phyloP scores from a whole-genome alignment of 2,797 vertebrate genomes.

The Cottoperca gobio region DNA sequence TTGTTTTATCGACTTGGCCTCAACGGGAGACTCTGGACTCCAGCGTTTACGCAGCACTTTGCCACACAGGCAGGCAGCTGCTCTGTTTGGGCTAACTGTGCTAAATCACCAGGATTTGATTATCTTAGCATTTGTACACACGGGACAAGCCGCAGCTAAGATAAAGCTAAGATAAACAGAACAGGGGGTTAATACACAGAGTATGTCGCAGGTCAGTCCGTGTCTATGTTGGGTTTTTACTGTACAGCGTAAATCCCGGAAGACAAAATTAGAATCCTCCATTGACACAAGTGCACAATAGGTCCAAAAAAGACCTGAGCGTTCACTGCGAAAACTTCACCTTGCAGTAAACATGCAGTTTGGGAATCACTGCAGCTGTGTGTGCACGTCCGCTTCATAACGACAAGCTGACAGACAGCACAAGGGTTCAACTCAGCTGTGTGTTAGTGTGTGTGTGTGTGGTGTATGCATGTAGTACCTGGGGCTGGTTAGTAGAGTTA shows the following conservation, averaged over 20 bases:
- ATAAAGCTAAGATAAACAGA: slow-evolving; percentile 63
- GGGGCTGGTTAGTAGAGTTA: slow-evolving; percentile 92
- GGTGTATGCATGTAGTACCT: slow-evolving; percentile 80
- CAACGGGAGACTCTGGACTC: slow-evolving; percentile 19
- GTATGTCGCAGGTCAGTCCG: slow-evolving; percentile 21
- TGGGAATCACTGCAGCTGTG: slow-evolving; percentile 74
- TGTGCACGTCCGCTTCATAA: slow-evolving; percentile 25
- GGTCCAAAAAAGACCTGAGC: not conserved
- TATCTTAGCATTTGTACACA: slow-evolving; percentile 59
- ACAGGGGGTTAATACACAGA: slow-evolving; percentile 25
- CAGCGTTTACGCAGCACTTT: slow-evolving; percentile 47
- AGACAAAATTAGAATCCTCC: not conserved
- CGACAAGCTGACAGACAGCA: slow-evolving; percentile 19
- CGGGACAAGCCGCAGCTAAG: slow-evolving; percentile 19
- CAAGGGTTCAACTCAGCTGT: not conserved
- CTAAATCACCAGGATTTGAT: slow-evolving; percentile 69
- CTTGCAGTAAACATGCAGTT: slow-evolving; percentile 26
- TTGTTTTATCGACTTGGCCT: slow-evolving; percentile 56
- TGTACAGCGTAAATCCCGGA: not conserved
- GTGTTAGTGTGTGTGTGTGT: slow-evolving; percentile 13
- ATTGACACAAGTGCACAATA: not conserved
- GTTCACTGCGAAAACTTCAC: slow-evolving; percentile 16
- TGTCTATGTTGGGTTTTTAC: slow-evolving; percentile 17
- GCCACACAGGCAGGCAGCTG: slow-evolving; percentile 66
- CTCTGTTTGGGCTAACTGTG: slow-evolving; percentile 57